These are phyloP conservation scores for Brassicogethes aeneus DNA, from an alignment of 2,888 invertebrate species.

Conservation along the genomic window DNA sequence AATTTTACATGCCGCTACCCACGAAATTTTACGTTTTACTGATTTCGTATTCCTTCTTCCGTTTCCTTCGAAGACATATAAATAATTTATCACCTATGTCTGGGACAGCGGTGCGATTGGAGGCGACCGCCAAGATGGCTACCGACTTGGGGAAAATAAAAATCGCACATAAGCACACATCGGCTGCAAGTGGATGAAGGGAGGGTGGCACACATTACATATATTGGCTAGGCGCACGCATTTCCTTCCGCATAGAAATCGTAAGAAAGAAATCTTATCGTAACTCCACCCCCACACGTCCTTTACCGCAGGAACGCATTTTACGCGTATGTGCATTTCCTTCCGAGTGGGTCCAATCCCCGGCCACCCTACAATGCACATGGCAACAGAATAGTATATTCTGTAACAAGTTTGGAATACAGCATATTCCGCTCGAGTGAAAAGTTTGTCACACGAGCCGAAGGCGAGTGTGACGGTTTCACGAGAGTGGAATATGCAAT, in stretches of 20 bases:
- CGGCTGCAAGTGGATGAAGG: slow-evolving; percentile 19
- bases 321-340: too few relatives aligned
- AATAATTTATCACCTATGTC: slow-evolving; percentile 21
- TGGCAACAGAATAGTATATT: too few relatives aligned
- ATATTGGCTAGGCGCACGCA: slow-evolving; percentile 2
- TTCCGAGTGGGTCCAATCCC: too few relatives aligned
- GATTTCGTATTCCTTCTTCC: slow-evolving; percentile 12
- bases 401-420: too few relatives aligned
- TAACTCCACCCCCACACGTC: slow-evolving; percentile 15
- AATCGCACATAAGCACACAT: slow-evolving; percentile 1
- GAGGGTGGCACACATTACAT: too few relatives aligned
- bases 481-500: too few relatives aligned
- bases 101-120: slow-evolving; percentile 18
- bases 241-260: slow-evolving; percentile 4
- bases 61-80: slow-evolving; percentile 14
- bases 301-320: too few relatives aligned
- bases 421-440: too few relatives aligned
- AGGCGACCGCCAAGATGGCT: slow-evolving; percentile 24
- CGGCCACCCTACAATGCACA: too few relatives aligned
- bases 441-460: too few relatives aligned
- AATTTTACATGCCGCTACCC: slow-evolving; percentile 3
- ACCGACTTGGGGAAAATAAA: neutral
- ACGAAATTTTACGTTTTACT: slow-evolving; percentile 4
- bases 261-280: slow-evolving; percentile 7
- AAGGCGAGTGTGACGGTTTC: too few relatives aligned